These are phyloP conservation scores for Cyphomyrus plagiostoma DNA, from an alignment of 2,113 vertebrate genomes.

Conservation along the genomic window DNA sequence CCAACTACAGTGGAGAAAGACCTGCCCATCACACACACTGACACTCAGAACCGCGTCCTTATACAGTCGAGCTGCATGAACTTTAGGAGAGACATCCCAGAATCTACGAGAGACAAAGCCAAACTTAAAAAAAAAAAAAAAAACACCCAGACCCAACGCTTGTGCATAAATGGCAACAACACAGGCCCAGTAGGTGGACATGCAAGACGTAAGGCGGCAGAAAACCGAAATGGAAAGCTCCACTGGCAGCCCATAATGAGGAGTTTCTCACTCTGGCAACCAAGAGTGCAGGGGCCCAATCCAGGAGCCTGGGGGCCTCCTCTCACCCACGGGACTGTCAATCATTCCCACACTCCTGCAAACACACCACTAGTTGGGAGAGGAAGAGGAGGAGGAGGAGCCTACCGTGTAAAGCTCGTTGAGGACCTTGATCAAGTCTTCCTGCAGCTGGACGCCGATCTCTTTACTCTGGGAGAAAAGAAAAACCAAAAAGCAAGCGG, in stretches of 20 bases:
- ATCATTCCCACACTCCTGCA: neutral
- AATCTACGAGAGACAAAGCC: neutral
- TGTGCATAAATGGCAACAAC: neutral
- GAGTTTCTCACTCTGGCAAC: neutral
- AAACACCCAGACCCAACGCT: neutral
- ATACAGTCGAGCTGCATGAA: neutral
- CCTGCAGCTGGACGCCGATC: neutral
- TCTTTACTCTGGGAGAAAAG: neutral
- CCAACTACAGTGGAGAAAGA: neutral
- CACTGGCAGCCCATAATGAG: neutral
- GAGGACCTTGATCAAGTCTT: neutral
- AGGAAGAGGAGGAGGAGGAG: neutral
- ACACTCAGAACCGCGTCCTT: neutral
- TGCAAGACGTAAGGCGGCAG: neutral
- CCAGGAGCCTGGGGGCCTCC: neutral
- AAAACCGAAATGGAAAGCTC: neutral
- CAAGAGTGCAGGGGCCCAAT: neutral
- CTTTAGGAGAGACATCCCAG: neutral
- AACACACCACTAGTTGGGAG: neutral
- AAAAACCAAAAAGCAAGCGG: neutral
- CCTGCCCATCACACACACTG: neutral
- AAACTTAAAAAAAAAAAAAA: neutral
- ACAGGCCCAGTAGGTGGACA: neutral
- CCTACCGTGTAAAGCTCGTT: neutral
- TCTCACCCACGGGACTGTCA: neutral